Evolutionary conservation across 2,113 vertebrate species (phyloP).

Genomic region (Nanorana parkeri): DNA sequence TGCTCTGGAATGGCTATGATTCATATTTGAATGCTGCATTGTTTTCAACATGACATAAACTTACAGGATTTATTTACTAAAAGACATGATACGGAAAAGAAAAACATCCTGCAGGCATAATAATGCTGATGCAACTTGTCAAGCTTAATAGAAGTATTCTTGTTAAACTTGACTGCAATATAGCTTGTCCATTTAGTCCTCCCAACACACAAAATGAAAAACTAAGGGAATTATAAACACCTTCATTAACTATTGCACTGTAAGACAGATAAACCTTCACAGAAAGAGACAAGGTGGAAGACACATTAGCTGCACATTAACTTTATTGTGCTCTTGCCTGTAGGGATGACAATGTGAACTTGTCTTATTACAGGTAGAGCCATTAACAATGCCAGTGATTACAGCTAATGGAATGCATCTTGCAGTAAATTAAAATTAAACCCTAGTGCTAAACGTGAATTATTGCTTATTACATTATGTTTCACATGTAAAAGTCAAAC

Average conservation of each 20-base stretch:
- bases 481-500: constrained; percentile 64
- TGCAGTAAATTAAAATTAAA: constrained; percentile 63
- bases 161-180: constrained; percentile 65
- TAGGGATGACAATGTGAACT: constrained; percentile 58
- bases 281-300: constrained; percentile 47
- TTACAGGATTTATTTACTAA: neutral
- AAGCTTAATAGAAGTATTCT: constrained; percentile 21
- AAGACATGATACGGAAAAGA: neutral
- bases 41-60: no score
- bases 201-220: constrained; percentile 20
- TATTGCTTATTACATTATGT: constrained; percentile 64
- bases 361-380: constrained; percentile 55
- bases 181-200: constrained; percentile 32
- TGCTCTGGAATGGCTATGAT: no score
- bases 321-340: constrained; percentile 47
- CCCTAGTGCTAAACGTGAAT: constrained; percentile 63
- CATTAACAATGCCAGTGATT: constrained; percentile 52
- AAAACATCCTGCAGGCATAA: neutral
- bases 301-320: constrained; percentile 37
- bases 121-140: neutral
- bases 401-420: constrained; percentile 55
- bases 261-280: constrained; percentile 30
- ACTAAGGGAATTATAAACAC: constrained; percentile 40
- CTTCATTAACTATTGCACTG: constrained; percentile 49
- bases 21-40: no score